Conservation (phyloP, 1,140 invertebrate species). For the Neodiprion fabricii region DNA sequence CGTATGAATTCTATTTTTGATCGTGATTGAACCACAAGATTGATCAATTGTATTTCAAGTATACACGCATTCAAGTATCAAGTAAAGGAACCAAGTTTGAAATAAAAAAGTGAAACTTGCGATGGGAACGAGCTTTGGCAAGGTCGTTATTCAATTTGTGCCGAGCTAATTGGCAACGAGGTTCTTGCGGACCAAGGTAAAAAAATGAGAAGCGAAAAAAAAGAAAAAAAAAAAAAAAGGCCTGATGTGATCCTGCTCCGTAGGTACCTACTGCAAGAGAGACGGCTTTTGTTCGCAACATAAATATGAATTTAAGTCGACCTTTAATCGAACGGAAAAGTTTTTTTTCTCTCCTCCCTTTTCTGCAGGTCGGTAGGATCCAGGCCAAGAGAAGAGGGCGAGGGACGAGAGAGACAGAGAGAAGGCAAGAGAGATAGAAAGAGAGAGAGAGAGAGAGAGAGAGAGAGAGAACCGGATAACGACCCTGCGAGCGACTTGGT, state of each 20-base stretch:
- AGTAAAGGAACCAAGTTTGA: not conserved
- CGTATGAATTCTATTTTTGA: not conserved
- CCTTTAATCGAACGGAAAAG: not conserved
- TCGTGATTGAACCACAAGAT: too few species aligned
- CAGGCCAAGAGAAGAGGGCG: too few species aligned
- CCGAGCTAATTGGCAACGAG: not conserved
- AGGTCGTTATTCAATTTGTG: not conserved
- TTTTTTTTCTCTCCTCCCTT: not conserved
- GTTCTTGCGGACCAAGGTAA: not conserved
- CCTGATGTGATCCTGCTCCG: too few species aligned
- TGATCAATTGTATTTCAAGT: too few species aligned
- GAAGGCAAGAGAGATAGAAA: not conserved
- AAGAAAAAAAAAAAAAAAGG: too few species aligned
- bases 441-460: not conserved
- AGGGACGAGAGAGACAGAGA: not conserved
- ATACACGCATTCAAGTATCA: too few species aligned
- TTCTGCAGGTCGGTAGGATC: not conserved
- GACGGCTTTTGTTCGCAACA: not conserved
- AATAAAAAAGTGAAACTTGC: not conserved
- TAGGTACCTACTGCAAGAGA: not conserved
- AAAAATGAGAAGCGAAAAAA: conserved; percentile 17
- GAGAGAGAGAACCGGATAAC: not conserved
- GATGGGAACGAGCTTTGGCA: not conserved
- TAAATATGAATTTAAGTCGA: not conserved
- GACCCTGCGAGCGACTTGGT: not conserved